These are phyloP conservation scores for Sinohyriopsis cumingii DNA, from an alignment of 2,888 invertebrate species.

Conservation along the genomic window DNA sequence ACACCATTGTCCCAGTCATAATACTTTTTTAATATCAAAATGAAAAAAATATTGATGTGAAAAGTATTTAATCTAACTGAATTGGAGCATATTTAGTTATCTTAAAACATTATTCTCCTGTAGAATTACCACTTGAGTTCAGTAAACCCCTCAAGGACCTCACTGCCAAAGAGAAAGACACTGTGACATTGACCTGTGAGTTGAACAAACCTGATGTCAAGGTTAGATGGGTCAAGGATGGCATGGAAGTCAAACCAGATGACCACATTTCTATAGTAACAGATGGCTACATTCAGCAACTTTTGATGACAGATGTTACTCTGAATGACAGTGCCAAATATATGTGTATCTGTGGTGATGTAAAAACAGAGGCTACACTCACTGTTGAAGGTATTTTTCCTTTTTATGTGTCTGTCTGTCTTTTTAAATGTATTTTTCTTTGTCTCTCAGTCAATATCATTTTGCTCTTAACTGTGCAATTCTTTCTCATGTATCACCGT, in stretches of 20 bases:
- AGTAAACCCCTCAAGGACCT: conserved; percentile 44
- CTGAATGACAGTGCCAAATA: conserved; percentile 59
- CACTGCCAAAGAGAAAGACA: conserved; percentile 42
- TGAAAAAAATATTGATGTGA: no score
- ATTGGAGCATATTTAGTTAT: no score
- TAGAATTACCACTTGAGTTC: conserved; percentile 51
- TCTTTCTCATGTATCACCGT: no score
- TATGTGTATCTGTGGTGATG: conserved; percentile 48
- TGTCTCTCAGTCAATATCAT: neutral
- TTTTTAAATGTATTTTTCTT: neutral
- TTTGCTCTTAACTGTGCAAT: neutral
- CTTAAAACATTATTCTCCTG: neutral
- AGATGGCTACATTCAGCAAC: conserved; percentile 75
- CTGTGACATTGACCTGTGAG: conserved; percentile 89
- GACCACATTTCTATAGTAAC: conserved; percentile 84
- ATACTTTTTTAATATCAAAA: no score
- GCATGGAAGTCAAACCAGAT: conserved; percentile 88
- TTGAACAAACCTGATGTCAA: conserved; percentile 95
- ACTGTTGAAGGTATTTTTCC: conserved; percentile 53
- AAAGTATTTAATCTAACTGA: no score
- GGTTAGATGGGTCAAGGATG: conserved; percentile 87
- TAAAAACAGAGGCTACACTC: conserved; percentile 57
- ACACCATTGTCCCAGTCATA: neutral
- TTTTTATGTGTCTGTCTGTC: neutral
- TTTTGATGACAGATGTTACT: conserved; percentile 49